Base-by-base conservation (phyloP, 2,797 vertebrate genomes). In the Rallus crepitans region DNA sequence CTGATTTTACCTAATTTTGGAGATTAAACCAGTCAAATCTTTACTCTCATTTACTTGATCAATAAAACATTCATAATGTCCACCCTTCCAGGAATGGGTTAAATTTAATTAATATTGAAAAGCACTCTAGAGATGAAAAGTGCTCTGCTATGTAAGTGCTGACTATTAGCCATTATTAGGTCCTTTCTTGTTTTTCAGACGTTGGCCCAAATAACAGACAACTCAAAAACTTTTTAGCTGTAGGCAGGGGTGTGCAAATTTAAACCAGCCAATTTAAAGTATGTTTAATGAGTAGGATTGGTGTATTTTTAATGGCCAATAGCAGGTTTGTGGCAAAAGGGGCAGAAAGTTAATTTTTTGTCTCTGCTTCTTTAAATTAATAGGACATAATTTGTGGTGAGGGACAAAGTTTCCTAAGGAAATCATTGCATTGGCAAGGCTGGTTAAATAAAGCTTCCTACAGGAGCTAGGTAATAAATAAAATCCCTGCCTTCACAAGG, bases 391-490 rank as follows among this genome's bases (percentile, higher is more conserved):
- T 96, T 82, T 94, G 92, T 16, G 19, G 64, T n/a, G 45, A 80
- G 79, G 75, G 47, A 91, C 53, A 89, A 93, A 94, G 88, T 92
- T 96, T 95, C 70, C 37, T 78, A 86, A 83, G 89, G 48, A 87
- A 76, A 91, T 95, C 53, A 73, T 76, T 97, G 53, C 91, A 86
- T 87, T 95, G 89, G 89, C 86, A 87, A 70, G 69, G 55, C 61
- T 89, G 83, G 63, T 89, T 92, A 93, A 77, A 77, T 83, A 94
- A 94, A 95, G 60, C 0, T 2, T 96, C 78, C 86, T 80, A 85
- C 64, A 89, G 65, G 73, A 92, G 87, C 82, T 72, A 78, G 84
- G 91, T 82, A 94, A 96, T 96, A 96, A 89, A 94, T 90, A 86
- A 69, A 89, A 76, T 2, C 42, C 66, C 37, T 92, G 84, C 81